phyloP scores from a whole-genome alignment of 1,140 invertebrate genomes.

The Vollenhovia emeryi region DNA sequence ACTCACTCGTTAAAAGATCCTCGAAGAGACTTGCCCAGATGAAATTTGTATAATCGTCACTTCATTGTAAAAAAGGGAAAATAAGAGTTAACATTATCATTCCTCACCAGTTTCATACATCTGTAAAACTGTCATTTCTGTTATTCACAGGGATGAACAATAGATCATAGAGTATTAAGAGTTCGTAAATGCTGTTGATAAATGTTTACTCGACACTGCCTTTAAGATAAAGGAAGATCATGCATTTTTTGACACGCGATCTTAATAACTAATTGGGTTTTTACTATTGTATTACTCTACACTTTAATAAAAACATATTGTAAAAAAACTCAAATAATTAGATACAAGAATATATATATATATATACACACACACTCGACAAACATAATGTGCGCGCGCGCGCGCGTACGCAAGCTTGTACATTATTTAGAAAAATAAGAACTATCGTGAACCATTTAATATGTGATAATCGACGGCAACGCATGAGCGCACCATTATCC shows the following conservation, averaged over 20 bases:
- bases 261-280: slow-evolving; percentile 27
- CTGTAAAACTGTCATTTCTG: slow-evolving; percentile 19
- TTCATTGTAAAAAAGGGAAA: slow-evolving; percentile 38
- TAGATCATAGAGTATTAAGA: slow-evolving; percentile 25
- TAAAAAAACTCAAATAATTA: slow-evolving; percentile 27
- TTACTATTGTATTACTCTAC: slow-evolving; percentile 21
- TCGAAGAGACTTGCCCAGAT: slow-evolving; percentile 27
- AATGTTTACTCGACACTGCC: slow-evolving; percentile 69
- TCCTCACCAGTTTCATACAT: slow-evolving; percentile 1
- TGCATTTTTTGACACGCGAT: slow-evolving; percentile 27
- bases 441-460: slow-evolving; percentile 58
- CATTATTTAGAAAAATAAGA: slow-evolving; percentile 51
- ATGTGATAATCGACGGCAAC: slow-evolving; percentile 80
- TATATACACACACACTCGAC: neutral
- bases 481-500: slow-evolving; percentile 73
- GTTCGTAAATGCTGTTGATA: slow-evolving; percentile 32
- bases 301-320: slow-evolving; percentile 13
- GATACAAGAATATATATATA: slow-evolving; percentile 1
- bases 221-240: slow-evolving; percentile 46
- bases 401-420: slow-evolving; percentile 58
- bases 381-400: slow-evolving; percentile 6
- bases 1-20: slow-evolving; percentile 9
- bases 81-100: slow-evolving; percentile 6
- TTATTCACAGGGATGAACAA: slow-evolving; percentile 16
- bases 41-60: slow-evolving; percentile 8